phyloP scores from a whole-genome alignment of 30 jellyfish, hydroid and myxozoan species.

The Hydractinia symbiolongicarpus region DNA sequence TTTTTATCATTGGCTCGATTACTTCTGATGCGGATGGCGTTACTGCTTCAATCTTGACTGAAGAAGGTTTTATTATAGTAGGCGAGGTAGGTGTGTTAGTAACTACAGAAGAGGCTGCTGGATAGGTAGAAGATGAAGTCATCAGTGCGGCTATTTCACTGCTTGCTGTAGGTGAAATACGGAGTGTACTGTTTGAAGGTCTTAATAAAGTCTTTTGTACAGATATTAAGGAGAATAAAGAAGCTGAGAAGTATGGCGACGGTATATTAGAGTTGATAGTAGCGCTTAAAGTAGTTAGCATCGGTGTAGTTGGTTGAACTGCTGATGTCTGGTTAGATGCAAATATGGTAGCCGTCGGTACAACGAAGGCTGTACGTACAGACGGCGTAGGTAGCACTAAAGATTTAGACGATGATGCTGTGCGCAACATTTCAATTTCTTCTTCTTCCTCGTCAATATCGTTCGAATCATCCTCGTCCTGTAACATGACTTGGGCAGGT shows the following conservation, averaged over 20 bases:
- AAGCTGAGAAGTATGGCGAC: not conserved
- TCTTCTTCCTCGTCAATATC: conserved; percentile 20
- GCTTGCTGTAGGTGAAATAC: not conserved
- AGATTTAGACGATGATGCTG: not conserved
- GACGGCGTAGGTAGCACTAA: not conserved
- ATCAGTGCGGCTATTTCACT: not conserved
- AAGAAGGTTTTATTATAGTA: not conserved
- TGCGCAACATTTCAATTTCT: not conserved
- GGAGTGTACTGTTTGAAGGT: too few species aligned
- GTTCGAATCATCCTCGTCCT: not conserved
- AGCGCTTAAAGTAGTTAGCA: not conserved
- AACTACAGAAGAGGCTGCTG: not conserved
- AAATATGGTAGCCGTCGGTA: too few species aligned
- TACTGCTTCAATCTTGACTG: not conserved
- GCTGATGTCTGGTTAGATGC: not conserved
- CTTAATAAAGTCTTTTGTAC: not conserved
- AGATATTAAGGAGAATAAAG: not conserved
- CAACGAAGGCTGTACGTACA: not conserved
- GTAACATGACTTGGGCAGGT: not conserved
- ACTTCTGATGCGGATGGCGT: not conserved
- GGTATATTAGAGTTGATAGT: not conserved
- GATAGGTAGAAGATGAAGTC: not conserved
- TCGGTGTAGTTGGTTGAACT: not conserved
- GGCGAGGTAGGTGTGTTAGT: not conserved
- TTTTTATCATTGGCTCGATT: conserved; percentile 3